A percentile compares a stretch with the other conserved stretches of the same genome.
Evolutionary conservation across 2,888 invertebrate species (phyloP).

Genomic region (Dromius quadrimaculatus): DNA sequence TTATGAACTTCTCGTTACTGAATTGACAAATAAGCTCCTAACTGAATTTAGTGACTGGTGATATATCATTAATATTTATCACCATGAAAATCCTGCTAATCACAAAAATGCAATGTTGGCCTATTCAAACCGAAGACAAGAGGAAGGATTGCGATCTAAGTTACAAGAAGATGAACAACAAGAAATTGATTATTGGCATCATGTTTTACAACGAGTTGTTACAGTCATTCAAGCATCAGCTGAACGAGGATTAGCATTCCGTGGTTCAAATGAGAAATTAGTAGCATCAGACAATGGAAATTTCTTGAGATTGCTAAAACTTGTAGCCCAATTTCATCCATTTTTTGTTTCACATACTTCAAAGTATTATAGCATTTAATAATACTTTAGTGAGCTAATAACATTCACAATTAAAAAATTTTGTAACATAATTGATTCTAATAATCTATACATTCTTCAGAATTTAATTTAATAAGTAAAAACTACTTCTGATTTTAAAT

Average conservation of each 20-base stretch:
- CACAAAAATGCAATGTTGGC: neutral
- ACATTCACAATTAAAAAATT: too few species aligned
- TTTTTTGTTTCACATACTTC: slow-evolving; percentile 58
- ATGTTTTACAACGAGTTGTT: slow-evolving; percentile 58
- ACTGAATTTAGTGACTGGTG: slow-evolving; percentile 52
- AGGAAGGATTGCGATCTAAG: neutral
- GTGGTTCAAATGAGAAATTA: slow-evolving; percentile 58
- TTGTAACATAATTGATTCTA: too few species aligned
- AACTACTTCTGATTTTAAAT: too few species aligned
- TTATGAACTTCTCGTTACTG: slow-evolving; percentile 48
- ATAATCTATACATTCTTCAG: too few species aligned
- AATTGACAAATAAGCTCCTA: slow-evolving; percentile 40
- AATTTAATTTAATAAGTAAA: too few species aligned
- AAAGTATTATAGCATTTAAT: too few species aligned
- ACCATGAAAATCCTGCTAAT: neutral
- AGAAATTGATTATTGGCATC: slow-evolving; percentile 57
- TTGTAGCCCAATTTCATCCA: slow-evolving; percentile 59
- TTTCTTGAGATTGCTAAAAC: slow-evolving; percentile 58
- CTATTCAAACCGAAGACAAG: neutral
- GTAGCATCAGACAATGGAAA: slow-evolving; percentile 59
- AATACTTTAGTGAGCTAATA: too few species aligned
- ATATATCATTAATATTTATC: slow-evolving; percentile 39
- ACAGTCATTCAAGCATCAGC: slow-evolving; percentile 56
- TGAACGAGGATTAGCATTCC: slow-evolving; percentile 57
- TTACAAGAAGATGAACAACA: neutral